phyloP scores from a whole-genome alignment of 2,113 vertebrate species.

The Oncorhynchus kisutch region DNA sequence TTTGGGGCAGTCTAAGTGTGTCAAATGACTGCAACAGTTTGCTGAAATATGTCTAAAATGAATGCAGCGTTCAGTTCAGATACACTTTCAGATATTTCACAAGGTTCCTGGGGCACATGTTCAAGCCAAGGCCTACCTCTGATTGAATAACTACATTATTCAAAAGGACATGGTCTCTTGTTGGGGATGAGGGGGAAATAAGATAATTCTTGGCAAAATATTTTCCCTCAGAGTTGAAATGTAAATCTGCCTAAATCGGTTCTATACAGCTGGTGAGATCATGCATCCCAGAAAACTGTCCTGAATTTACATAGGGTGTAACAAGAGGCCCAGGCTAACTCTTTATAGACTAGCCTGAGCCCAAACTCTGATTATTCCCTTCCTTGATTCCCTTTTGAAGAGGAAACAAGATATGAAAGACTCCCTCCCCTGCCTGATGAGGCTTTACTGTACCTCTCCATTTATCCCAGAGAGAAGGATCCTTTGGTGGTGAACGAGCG shows the following conservation, averaged over 20 bases:
- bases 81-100: no score
- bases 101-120: no score
- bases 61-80: no score
- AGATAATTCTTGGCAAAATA: not conserved
- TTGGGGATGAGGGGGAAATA: conserved; percentile 5
- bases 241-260: not conserved
- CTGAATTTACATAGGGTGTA: conserved; percentile 10
- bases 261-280: conserved; percentile 13
- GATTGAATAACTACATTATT: conserved; percentile 24
- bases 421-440: conserved; percentile 31
- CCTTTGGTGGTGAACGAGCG: not conserved
- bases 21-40: conserved; percentile 12
- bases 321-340: conserved; percentile 25
- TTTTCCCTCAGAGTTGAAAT: not conserved
- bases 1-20: not conserved
- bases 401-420: conserved; percentile 39
- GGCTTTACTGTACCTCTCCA: conserved; percentile 30
- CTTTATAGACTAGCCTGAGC: conserved; percentile 33
- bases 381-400: conserved; percentile 41
- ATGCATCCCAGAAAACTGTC: conserved; percentile 16
- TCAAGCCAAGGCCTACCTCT: conserved; percentile 2
- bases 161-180: not conserved
- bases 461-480: conserved; percentile 38
- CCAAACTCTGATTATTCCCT: conserved; percentile 36
- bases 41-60: no score